A percentile compares a stretch with the other conserved stretches of the same genome.
Conservation (phyloP, 2,888 invertebrate species). For the Lottia scabra region DNA sequence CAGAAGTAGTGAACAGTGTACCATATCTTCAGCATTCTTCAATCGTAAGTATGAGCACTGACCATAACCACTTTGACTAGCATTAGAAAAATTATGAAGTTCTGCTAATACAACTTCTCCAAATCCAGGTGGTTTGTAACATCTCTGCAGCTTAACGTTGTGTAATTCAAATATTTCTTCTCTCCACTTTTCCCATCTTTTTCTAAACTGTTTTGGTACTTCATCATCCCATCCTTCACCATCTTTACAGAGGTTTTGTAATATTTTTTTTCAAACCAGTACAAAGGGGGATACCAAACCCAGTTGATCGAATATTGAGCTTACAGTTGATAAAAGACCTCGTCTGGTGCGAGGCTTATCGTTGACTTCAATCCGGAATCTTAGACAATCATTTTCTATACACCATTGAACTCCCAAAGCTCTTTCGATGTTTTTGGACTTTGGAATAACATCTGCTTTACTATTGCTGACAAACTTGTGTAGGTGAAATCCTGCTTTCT, state of each 20-base stretch:
- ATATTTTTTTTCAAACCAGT: slow-evolving; percentile 1
- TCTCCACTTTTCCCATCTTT: slow-evolving; percentile 12
- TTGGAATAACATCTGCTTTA: slow-evolving; percentile 8
- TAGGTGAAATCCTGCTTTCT: slow-evolving; percentile 14
- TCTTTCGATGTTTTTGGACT: slow-evolving; percentile 14
- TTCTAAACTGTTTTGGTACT: background rate
- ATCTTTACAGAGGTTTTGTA: slow-evolving; percentile 9
- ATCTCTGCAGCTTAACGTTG: background rate
- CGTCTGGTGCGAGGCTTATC: slow-evolving; percentile 11
- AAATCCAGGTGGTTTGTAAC: background rate
- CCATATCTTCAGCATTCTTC: background rate
- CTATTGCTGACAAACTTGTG: slow-evolving; percentile 21
- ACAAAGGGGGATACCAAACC: slow-evolving; percentile 14
- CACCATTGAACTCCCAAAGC: slow-evolving; percentile 30
- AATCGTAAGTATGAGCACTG: slow-evolving; percentile 5
- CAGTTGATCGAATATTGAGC: slow-evolving; percentile 11
- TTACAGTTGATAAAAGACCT: background rate
- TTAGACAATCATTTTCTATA: slow-evolving; percentile 20
- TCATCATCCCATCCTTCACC: slow-evolving; percentile 9
- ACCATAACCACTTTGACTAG: background rate
- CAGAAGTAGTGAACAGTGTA: background rate
- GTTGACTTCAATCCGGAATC: slow-evolving; percentile 12
- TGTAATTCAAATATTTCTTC: background rate
- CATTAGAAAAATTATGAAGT: slow-evolving; percentile 12
- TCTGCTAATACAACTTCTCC: background rate